Evolutionary conservation across 2,888 invertebrate genomes (phyloP).

Genomic region (Phortica okadai): DNA sequence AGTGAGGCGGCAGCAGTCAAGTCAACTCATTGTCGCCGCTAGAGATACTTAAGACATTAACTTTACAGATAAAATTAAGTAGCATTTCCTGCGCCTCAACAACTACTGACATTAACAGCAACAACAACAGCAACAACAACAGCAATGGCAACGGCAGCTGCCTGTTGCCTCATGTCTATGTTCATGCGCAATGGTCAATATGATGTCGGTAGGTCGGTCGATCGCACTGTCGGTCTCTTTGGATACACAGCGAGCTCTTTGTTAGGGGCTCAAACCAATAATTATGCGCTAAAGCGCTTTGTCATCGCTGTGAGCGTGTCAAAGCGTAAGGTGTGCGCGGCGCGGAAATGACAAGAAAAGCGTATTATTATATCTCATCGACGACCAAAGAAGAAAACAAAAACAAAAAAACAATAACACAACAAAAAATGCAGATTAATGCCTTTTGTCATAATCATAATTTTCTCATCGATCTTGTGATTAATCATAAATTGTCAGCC

Average conservation of each 20-base stretch:
- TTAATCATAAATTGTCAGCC: conserved; percentile 67
- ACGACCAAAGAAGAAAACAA: neutral
- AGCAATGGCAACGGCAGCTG: neutral
- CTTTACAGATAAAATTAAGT: conserved; percentile 55
- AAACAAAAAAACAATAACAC: conserved; percentile 2
- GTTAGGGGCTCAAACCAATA: conserved; percentile 49
- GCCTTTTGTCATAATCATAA: conserved; percentile 66
- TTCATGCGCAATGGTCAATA: conserved; percentile 4
- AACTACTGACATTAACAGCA: neutral
- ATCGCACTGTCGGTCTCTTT: conserved; percentile 44
- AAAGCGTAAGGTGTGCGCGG: conserved; percentile 26
- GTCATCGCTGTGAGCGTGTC: conserved; percentile 55
- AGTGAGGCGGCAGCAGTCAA: conserved; percentile 25
- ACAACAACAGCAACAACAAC: neutral
- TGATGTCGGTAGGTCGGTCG: conserved; percentile 19
- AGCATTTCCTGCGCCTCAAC: conserved; percentile 67
- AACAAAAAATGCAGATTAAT: conserved; percentile 62
- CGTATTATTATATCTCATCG: conserved; percentile 11
- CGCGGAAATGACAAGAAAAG: conserved; percentile 2
- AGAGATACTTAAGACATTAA: conserved; percentile 15
- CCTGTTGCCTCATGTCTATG: neutral
- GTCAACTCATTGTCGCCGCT: conserved; percentile 16
- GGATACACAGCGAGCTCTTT: conserved; percentile 61
- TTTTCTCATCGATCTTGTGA: conserved; percentile 70
- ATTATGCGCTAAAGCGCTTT: conserved; percentile 70